phyloP scores from a whole-genome alignment of 2,888 invertebrate species.

The Leptogaster cylindrica region DNA sequence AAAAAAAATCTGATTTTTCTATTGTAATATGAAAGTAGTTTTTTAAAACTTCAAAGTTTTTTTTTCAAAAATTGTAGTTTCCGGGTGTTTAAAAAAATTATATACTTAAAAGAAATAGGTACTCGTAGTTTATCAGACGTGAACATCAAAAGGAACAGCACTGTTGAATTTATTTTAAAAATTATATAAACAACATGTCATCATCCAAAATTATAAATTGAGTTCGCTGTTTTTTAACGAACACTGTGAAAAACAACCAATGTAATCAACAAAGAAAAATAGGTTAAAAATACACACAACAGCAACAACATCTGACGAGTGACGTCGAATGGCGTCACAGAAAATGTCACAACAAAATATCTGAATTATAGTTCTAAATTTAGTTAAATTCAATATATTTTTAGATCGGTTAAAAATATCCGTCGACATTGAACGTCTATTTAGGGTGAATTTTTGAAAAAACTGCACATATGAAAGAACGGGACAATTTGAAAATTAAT shows the following conservation, averaged over 20 bases:
- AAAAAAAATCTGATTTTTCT: no score
- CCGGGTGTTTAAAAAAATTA: no score
- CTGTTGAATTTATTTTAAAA: no score
- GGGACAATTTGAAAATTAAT: no score
- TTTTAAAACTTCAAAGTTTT: no score
- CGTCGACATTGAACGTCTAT: slow-evolving; percentile 30
- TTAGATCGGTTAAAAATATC: slow-evolving; percentile 7
- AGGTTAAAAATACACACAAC: neutral
- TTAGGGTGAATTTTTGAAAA: slow-evolving; percentile 28
- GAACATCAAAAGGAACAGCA: no score
- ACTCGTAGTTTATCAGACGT: no score
- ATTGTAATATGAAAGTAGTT: no score
- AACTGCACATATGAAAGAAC: neutral
- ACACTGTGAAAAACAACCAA: neutral
- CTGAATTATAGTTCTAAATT: slow-evolving; percentile 3
- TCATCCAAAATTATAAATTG: slow-evolving; percentile 26
- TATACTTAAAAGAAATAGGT: no score
- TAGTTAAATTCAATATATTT: neutral
- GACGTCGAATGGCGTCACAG: slow-evolving; percentile 10
- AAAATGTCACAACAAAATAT: neutral
- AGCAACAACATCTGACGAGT: slow-evolving; percentile 20
- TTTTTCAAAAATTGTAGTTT: no score
- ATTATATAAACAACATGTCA: slow-evolving; percentile 22
- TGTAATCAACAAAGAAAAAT: neutral
- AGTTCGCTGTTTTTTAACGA: neutral